Percentiles rank a stretch among this genome's conserved stretches.
Conservation (phyloP, 53 echinoderm and acorn worm species). For the Patiria pectinifera region DNA sequence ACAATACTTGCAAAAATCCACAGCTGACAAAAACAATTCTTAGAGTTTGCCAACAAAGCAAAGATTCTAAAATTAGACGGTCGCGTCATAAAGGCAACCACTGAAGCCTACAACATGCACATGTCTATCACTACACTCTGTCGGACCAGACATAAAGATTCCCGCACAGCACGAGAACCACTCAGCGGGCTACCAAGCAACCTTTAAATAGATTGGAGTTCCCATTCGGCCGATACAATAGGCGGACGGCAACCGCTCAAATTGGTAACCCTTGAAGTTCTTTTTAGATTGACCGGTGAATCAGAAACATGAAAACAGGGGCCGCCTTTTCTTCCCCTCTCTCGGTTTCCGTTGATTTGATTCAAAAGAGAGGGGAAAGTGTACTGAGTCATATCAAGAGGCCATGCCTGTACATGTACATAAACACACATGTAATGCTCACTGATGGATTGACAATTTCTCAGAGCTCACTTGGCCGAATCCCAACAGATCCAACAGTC, state of each 20-base stretch:
- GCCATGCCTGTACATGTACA: neutral
- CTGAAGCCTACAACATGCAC: neutral
- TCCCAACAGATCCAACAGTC: neutral
- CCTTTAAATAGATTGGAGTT: slow-evolving; percentile 18
- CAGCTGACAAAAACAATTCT: neutral
- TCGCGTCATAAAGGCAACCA: neutral
- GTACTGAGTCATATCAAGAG: neutral
- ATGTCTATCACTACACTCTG: neutral
- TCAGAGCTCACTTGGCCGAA: too few relatives aligned
- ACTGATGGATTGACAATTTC: neutral
- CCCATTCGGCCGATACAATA: neutral
- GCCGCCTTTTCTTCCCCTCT: too few relatives aligned
- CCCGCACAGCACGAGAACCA: neutral
- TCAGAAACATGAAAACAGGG: slow-evolving; percentile 31
- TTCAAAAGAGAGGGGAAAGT: neutral
- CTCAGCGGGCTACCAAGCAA: slow-evolving; percentile 40
- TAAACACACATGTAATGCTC: neutral
- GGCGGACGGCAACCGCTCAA: neutral
- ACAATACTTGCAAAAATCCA: too few relatives aligned
- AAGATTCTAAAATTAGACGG: neutral
- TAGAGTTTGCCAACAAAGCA: neutral
- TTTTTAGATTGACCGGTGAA: slow-evolving; percentile 20
- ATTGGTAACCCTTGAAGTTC: neutral
- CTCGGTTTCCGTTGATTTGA: neutral
- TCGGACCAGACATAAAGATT: slow-evolving; percentile 20